Base-by-base conservation (phyloP, 2,113 vertebrate genomes). In the Platysternon megacephalum region DNA sequence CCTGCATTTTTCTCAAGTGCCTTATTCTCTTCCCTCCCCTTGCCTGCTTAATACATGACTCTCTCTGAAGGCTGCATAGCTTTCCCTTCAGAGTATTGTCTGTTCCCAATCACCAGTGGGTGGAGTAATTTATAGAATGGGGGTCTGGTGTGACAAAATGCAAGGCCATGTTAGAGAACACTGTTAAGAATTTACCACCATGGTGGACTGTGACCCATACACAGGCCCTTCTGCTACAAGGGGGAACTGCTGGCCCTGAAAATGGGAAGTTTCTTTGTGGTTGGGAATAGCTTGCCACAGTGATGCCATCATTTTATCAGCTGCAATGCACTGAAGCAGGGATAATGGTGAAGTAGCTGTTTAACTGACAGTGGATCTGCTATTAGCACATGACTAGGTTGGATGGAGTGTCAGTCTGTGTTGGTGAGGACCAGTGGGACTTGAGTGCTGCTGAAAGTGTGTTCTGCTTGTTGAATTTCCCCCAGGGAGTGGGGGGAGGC, bases 1-100 rank as follows among this genome's bases (percentile, higher is more conserved):
- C 3, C 12, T 90, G 12, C 74, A 76, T 46, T 78, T 78, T 78
- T 26, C 12, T 78, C 26, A 78, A 46, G 42, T 46, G 42, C 24
- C 42, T 61, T 93, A 3, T 83, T 90, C 58, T 85, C 68, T 55
- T 83, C 46, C 46, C 85, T 95, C 42, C 80, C 91, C 6, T 2
- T 89, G 51, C 84, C 87, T 95, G 52, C 61, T 84, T 48, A 19
- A 42, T 82, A 16, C 44, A 19, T 85, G 51, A 2, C 58, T 76
- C 53, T 90, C 28, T 53, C n/a, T 72, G 35, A 72, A 49, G 32
- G 52, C 46, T 58, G 29, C 86, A 91, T 48, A 56, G 17, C 56
- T 86, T 56, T 61, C 86, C 55, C 16, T 94, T 85, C 79, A 78
- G 24, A 90, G 44, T 81, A 4, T 24, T 72, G 8, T 11, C 35